Base-by-base conservation (phyloP, 2,113 vertebrate species). In the Chrysochloris asiatica region DNA sequence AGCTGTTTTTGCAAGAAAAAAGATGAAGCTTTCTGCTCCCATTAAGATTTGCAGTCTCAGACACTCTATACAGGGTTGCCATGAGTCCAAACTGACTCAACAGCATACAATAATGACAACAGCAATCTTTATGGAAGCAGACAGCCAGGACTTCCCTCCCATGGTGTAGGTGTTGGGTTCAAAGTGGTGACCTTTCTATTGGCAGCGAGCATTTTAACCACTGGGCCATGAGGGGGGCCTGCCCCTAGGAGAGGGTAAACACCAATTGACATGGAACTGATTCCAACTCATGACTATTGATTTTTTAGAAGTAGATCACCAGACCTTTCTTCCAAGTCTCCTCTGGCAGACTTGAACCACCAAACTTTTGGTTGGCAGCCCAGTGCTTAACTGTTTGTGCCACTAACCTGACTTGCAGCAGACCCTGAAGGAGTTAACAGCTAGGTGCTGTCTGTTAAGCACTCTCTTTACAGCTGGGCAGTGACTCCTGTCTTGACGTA, bases 401-500 rank as follows among this genome's bases (percentile, higher is more conserved):
- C n/a, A 38, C 17, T 76, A 48, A 69, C 28, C 6, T 48, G 52
- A 17, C 36, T 63, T 54, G 9, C 10, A 9, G 14, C 26, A 22
- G 33, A 9, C 24, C 30, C n/a, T 61, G 7, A 2, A 78, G 17
- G 36, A 81, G 12, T 33, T 1, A 4, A 13, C 0, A 8, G 21
- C 67, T 50, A 6, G 24, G 43, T 8, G 12, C 30, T 4, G 8
- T 61, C 22, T 30, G 28, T 14, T 14, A 59, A 19, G 63, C 17
- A 59, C 12, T 17, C 19, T 71, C 36, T 33, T 82, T 24, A 33
- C 1, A n/a, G 17, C 19, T 75, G 78, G 24, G 8, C 38, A 79
- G 41, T 3, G 3, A 28, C 30, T 80, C 36, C 48, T 76, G 47
- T 82, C 86, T 54, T 71, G 13, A 84, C 89, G 41, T 13, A 8